Evolutionary conservation across 1,140 invertebrate species (phyloP), one percentile per base, ranked within the genome.

Genomic region (Papilio xuthus): DNA sequence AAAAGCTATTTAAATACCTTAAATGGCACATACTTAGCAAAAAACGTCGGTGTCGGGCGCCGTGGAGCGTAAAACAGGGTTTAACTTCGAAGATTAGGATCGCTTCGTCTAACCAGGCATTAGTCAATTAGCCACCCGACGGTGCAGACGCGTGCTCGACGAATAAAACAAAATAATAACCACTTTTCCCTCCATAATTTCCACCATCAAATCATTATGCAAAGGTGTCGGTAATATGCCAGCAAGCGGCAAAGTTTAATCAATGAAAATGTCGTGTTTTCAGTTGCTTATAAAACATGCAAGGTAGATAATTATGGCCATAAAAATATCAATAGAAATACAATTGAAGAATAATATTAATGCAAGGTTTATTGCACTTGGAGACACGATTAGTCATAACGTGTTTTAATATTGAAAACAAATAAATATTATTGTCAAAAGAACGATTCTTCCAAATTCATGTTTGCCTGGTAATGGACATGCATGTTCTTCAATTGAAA

Each of bases 141-240:
- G 71, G 7, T 47, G 69, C 42, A 42, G 20, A 50, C 71, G 20
- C 23, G 71, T 73, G 71, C 42, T 13, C 23, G 4, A 23, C 71
- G 71, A 44, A 26, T 73, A 28, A 67, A 67, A 60, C 23, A 67
- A 28, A 73, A 73, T 73, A 73, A 73, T 73, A 73, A 73, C 71
- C 71, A 23, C 37, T 70, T 37, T 32, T 41, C 8, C 69, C 69
- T 37, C 60, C 23, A 67, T 67, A 67, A 67, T 67, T 67, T 67
- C 23, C 60, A 60, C 23, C 20, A 67, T 67, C 26, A 28, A 67
- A 67, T 28, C 26, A 32, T 67, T 67, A 63, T 63, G 26, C 12
- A 28, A 67, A 60, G 56, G 60, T 67, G 60, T 28, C 26, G 60
- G 60, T 67, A 67, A 67, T 67, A 63, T 4, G 13, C 23, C 26